Conservation (phyloP, 1,140 invertebrate species). For the Temnothorax longispinosus region DNA sequence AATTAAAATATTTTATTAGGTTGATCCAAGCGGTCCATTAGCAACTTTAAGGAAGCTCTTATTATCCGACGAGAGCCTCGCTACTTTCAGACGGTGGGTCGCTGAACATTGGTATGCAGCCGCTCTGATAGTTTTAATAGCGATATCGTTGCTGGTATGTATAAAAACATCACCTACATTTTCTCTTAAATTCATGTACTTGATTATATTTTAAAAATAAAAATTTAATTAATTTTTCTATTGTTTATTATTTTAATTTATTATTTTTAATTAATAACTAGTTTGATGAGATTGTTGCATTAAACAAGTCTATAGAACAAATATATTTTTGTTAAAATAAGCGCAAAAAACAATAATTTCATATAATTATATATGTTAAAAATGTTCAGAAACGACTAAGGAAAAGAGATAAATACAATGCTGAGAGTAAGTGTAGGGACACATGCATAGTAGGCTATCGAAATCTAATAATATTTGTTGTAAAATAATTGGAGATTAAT, state of each 20-base stretch:
- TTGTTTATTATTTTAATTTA: not conserved
- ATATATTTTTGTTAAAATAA: not conserved
- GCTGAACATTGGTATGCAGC: conserved; percentile 94
- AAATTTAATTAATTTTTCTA: not conserved
- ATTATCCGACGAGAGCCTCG: conserved; percentile 95
- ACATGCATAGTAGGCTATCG: conserved; percentile 41
- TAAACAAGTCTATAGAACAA: not conserved
- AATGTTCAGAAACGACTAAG: conserved; percentile 75
- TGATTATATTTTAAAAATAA: conserved; percentile 22
- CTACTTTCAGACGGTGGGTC: conserved; percentile 94
- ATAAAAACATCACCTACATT: conserved; percentile 10
- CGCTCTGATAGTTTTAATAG: conserved; percentile 90
- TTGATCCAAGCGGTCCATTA: conserved; percentile 97
- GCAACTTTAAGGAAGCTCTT: conserved; percentile 95
- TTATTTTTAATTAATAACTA: not conserved
- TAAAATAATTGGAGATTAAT: conserved; percentile 14
- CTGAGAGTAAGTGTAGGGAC: conserved; percentile 78
- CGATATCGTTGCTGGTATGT: conserved; percentile 92
- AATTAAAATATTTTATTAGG: conserved; percentile 82
- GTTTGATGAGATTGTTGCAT: not conserved
- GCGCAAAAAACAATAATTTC: not conserved
- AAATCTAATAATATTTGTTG: conserved; percentile 1
- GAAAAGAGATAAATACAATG: conserved; percentile 72
- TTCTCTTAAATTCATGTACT: not conserved
- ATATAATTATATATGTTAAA: conserved; percentile 30